phyloP scores from a whole-genome alignment of 1,140 invertebrate species.

The Drosophila takahashii region DNA sequence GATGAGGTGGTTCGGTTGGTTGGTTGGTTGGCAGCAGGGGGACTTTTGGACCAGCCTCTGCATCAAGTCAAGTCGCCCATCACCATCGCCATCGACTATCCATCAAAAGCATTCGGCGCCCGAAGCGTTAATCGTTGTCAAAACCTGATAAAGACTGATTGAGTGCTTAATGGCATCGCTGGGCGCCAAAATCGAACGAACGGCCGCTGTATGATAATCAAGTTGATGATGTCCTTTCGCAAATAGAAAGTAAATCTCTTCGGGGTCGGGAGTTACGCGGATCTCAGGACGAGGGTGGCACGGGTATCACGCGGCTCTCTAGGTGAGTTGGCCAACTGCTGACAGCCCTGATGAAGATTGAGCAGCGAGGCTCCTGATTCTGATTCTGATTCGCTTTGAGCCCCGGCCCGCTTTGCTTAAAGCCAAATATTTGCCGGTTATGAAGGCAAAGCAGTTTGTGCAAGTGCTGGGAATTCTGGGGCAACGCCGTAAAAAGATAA shows the following conservation, averaged over 20 bases:
- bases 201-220: conserved; percentile 54
- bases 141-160: conserved; percentile 83
- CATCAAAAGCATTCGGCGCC: conserved; percentile 79
- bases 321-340: conserved; percentile 43
- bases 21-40: background rate
- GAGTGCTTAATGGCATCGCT: conserved; percentile 79
- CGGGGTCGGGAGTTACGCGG: background rate
- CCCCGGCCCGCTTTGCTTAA: conserved; percentile 39
- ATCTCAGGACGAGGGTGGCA: too few relatives aligned
- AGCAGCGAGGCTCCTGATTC: conserved; percentile 42
- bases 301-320: background rate
- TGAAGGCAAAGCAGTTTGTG: conserved; percentile 16
- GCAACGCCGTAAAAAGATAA: background rate
- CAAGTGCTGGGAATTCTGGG: background rate
- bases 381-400: conserved; percentile 18
- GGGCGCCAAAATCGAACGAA: conserved; percentile 23
- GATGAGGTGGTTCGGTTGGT: too few relatives aligned
- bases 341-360: conserved; percentile 67
- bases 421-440: conserved; percentile 62
- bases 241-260: conserved; percentile 52
- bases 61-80: conserved; percentile 59
- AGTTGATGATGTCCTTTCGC: conserved; percentile 47
- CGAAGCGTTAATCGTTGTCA: conserved; percentile 80
- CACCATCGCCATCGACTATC: conserved; percentile 41
- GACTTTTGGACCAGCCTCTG: conserved; percentile 1